Conservation (phyloP, 2,888 invertebrate species). For the Euzetes globulus region DNA sequence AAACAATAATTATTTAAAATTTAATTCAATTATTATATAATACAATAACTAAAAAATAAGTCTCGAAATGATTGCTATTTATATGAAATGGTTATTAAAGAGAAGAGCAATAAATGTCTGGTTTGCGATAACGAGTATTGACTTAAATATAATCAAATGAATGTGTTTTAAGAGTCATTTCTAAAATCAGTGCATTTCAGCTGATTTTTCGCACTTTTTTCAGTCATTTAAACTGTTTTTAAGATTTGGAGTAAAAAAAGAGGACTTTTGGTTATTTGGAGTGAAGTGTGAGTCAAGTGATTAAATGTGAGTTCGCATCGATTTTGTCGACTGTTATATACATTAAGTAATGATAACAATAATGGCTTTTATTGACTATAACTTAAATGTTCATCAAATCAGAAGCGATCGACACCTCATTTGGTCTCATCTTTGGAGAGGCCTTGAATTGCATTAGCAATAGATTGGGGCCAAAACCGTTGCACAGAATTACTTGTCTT, state of each 20-base stretch:
- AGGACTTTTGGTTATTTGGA: not conserved
- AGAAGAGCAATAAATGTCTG: not conserved
- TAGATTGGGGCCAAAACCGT: constrained; percentile 42
- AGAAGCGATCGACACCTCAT: not conserved
- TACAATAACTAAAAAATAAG: not conserved
- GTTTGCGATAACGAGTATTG: constrained; percentile 17
- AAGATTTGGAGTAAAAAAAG: no score
- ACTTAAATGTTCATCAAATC: not conserved
- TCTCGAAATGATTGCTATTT: not conserved
- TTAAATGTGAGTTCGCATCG: not conserved
- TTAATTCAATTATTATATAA: no score
- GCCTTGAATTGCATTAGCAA: constrained; percentile 37
- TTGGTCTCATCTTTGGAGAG: constrained; percentile 6
- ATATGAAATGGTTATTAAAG: not conserved
- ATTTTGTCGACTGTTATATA: constrained; percentile 18
- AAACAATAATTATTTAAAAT: no score
- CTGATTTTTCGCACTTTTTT: no score
- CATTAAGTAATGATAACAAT: not conserved
- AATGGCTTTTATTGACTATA: constrained; percentile 16
- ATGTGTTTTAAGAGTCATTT: not conserved
- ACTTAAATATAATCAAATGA: constrained; percentile 6
- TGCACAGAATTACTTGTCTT: constrained; percentile 35
- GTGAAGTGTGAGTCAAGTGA: no score
- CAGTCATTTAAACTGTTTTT: no score
- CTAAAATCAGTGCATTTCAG: no score